Evolutionary conservation across 2,888 invertebrate species (phyloP), one percentile per base, ranked within the genome.

Genomic region (Atethmia centrago): DNA sequence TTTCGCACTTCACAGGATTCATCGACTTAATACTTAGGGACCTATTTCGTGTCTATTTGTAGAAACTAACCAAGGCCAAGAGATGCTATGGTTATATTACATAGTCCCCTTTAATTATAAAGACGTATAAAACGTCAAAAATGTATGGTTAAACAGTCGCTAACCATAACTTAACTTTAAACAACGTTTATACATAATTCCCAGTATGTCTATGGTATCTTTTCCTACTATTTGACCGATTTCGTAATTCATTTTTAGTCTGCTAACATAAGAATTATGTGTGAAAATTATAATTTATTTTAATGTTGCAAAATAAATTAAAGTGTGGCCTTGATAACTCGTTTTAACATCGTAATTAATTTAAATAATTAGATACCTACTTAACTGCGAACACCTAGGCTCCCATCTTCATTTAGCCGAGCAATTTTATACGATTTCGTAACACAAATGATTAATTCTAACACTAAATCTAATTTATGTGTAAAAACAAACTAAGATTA

Each of bases 1-100:
- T 49, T 84, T 31, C 0, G 69, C 82, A 82, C 78, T 82, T 72
- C 9, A 42, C 12, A 53, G 82, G 82, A 72, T 85, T 82, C 82
- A 25, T 61, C 14, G 59, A 40, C 40, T 61, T 64, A 80, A 40
- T 36, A 31, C 36, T 42, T 31, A n/a, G n/a, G n/a, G n/a, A 42
- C 31, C n/a, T 51, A 61, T 63, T 83, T 63, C 21, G n/a, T 51
- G 28, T 56, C n/a, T 53, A 66, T 70, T 70, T 56, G 64, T 49
- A 62, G 51, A 19, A 8, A 19, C 49, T 19, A 14, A 14, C 36
- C 66, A 68, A 82, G 59, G 62, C 2, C 40, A 62, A 56, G 25
- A 36, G 21, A 21, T n/a, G 21, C 21, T 36, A 42, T 19, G 25
- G 42, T 19, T 45, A 47, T 36, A 59, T 14, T 4, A 61, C 25